phyloP scores from a whole-genome alignment of 1,140 invertebrate genomes.

The Heliconius hewitsoni region DNA sequence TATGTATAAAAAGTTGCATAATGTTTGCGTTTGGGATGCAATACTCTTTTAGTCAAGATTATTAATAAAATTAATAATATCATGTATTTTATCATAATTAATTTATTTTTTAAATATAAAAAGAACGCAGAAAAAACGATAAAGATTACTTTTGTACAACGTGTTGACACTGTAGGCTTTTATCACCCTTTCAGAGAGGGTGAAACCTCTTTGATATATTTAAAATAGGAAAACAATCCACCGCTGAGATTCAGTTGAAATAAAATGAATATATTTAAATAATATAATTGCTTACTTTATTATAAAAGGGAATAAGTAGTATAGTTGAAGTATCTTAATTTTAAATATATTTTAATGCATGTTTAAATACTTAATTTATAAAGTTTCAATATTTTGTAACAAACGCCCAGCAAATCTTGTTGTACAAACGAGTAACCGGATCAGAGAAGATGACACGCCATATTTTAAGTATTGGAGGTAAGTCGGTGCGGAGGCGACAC shows the following conservation, averaged over 20 bases:
- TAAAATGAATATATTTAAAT: conserved; percentile 26
- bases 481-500: conserved; percentile 65
- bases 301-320: neutral
- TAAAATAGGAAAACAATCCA: conserved; percentile 76
- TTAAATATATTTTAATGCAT: neutral
- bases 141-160: conserved; percentile 73
- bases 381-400: conserved; percentile 30
- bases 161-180: conserved; percentile 78
- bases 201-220: conserved; percentile 77
- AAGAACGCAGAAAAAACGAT: conserved; percentile 46
- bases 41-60: too few relatives aligned
- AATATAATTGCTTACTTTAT: neutral
- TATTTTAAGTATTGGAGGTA: conserved; percentile 75
- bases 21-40: too few relatives aligned
- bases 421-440: conserved; percentile 69
- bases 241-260: conserved; percentile 17
- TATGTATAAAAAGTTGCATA: neutral
- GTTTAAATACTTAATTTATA: too few relatives aligned
- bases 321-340: neutral
- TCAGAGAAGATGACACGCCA: conserved; percentile 70
- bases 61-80: too few relatives aligned
- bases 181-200: conserved; percentile 73
- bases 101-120: too few relatives aligned
- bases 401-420: conserved; percentile 57
- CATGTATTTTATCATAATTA: too few relatives aligned